These are phyloP conservation scores for Danio aesculapii DNA, from an alignment of 2,797 vertebrate species.

Conservation along the genomic window DNA sequence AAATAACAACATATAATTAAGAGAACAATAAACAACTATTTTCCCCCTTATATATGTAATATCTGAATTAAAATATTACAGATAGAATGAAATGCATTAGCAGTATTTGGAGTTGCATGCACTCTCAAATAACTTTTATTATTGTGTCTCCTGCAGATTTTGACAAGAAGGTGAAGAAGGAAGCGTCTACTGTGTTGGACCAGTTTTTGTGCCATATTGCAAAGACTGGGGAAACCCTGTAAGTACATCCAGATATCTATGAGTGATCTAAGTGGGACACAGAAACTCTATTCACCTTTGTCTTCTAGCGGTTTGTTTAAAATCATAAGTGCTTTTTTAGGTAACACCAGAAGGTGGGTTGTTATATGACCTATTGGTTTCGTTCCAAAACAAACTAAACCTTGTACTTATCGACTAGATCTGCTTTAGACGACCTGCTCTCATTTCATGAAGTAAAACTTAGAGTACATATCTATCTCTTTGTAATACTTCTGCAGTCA, in stretches of 20 bases:
- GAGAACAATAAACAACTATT: no score
- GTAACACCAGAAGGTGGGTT: conserved; percentile 9
- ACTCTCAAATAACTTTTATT: no score
- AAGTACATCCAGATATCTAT: conserved; percentile 72
- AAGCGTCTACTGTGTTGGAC: conserved; percentile 89
- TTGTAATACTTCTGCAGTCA: neutral
- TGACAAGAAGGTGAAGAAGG: conserved; percentile 95
- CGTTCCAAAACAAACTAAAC: conserved; percentile 30
- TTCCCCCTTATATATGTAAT: no score
- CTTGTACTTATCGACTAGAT: conserved; percentile 19
- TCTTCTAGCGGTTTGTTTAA: conserved; percentile 18
- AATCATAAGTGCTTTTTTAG: neutral
- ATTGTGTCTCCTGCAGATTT: conserved; percentile 84
- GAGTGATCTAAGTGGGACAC: neutral
- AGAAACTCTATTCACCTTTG: neutral
- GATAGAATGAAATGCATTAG: neutral
- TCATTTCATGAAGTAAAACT: neutral
- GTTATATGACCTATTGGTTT: conserved; percentile 7
- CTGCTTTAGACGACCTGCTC: neutral
- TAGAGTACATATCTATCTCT: neutral
- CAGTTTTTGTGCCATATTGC: conserved; percentile 98
- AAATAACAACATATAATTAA: no score
- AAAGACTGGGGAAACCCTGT: conserved; percentile 98
- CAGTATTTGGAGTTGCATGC: neutral
- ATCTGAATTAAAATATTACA: neutral